Conservation (phyloP, 2,113 vertebrate genomes). For the Bufo bufo region DNA sequence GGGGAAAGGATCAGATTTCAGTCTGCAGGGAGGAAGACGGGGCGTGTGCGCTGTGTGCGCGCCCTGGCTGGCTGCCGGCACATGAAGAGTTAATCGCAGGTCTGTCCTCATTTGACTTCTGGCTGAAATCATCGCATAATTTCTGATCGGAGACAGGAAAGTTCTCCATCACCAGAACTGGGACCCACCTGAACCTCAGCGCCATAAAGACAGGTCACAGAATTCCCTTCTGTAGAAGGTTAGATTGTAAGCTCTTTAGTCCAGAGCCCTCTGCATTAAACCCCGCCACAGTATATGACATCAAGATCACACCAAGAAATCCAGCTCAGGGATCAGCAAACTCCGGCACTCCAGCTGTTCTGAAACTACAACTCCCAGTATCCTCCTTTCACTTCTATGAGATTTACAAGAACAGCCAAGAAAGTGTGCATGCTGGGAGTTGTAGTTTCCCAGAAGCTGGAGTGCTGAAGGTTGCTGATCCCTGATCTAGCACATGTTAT, state of each 20-base stretch:
- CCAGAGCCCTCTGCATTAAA: neutral
- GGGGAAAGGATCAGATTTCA: neutral
- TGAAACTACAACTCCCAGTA: no score
- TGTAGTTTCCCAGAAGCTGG: no score
- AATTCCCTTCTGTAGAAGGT: neutral
- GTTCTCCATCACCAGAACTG: neutral
- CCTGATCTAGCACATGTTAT: no score
- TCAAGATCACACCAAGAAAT: no score
- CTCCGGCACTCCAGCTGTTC: no score
- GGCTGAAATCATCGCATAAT: conserved; percentile 14
- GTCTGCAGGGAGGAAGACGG: neutral
- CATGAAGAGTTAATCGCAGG: neutral
- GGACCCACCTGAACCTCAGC: neutral
- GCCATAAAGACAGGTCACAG: neutral
- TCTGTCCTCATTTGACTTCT: conserved; percentile 27
- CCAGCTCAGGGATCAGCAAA: no score
- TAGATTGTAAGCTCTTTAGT: neutral
- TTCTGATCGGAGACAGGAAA: conserved; percentile 3
- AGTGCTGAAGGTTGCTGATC: no score
- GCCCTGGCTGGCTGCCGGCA: neutral
- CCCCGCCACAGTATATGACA: neutral
- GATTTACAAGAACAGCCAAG: no score
- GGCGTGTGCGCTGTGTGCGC: neutral
- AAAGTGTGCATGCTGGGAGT: no score
- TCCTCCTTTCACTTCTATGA: no score